phyloP scores from a whole-genome alignment of 2,797 vertebrate genomes.

The Peromyscus nudipes region DNA sequence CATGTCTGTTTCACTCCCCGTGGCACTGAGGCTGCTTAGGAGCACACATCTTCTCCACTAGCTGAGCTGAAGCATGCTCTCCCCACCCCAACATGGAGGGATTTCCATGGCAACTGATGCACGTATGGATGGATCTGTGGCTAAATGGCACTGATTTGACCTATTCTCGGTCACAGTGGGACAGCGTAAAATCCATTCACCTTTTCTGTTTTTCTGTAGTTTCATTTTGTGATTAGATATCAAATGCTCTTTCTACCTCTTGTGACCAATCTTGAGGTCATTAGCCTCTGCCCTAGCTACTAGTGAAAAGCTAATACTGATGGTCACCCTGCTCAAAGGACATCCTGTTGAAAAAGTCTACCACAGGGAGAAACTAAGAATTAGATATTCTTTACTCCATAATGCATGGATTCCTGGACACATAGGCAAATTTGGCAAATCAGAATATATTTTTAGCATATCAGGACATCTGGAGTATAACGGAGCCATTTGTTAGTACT shows the following conservation, averaged over 20 bases:
- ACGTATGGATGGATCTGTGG: neutral
- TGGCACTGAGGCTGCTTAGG: neutral
- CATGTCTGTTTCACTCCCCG: no score
- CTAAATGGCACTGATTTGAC: neutral
- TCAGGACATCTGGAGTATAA: neutral
- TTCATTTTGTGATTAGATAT: neutral
- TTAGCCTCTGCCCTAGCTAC: neutral
- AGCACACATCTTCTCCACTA: neutral
- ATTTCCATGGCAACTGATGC: neutral
- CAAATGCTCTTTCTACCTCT: neutral
- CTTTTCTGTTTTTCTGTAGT: neutral
- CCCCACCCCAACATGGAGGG: neutral
- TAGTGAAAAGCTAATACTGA: neutral
- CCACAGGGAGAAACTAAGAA: neutral
- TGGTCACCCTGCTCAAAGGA: neutral
- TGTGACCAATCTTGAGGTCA: neutral
- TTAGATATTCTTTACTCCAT: neutral
- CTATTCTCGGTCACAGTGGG: neutral
- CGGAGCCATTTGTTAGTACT: neutral
- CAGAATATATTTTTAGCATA: neutral
- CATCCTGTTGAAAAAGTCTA: neutral
- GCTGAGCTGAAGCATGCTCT: neutral
- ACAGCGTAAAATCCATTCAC: neutral
- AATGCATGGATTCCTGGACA: neutral
- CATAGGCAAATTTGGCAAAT: neutral